phyloP scores from a whole-genome alignment of 1,140 invertebrate species.

The Dendrolimus kikuchii region DNA sequence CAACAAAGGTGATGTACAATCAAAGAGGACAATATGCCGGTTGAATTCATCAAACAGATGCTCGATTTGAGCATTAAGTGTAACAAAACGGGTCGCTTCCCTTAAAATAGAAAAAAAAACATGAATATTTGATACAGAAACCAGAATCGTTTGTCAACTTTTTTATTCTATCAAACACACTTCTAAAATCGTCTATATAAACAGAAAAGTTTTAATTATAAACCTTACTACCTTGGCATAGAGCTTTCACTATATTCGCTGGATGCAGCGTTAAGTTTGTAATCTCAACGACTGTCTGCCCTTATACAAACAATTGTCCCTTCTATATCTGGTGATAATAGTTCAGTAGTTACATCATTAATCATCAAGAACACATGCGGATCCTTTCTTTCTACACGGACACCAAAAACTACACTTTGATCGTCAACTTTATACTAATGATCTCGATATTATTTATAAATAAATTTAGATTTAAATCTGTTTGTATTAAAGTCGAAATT shows the following conservation, averaged over 20 bases:
- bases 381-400: conserved; percentile 48
- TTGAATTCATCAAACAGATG: conserved; percentile 50
- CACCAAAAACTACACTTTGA: conserved; percentile 54
- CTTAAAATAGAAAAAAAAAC: conserved; percentile 39
- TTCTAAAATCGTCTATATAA: no score
- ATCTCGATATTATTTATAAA: conserved; percentile 30
- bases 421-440: conserved; percentile 48
- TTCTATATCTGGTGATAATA: conserved; percentile 49
- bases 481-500: conserved; percentile 16
- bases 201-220: no score
- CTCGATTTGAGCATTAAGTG: conserved; percentile 60
- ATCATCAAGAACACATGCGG: conserved; percentile 57
- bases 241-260: no score
- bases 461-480: conserved; percentile 19
- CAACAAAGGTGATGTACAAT: conserved; percentile 23
- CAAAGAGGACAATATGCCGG: conserved; percentile 32
- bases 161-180: conserved; percentile 30
- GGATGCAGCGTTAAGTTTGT: conserved; percentile 4
- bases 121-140: conserved; percentile 68
- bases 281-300: conserved; percentile 31
- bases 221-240: no score
- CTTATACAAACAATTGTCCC: conserved; percentile 50
- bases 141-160: conserved; percentile 69
- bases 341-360: conserved; percentile 57
- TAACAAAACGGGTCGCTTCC: conserved; percentile 56